phyloP scores from a whole-genome alignment of 2,888 invertebrate genomes.

The Arge pagana region DNA sequence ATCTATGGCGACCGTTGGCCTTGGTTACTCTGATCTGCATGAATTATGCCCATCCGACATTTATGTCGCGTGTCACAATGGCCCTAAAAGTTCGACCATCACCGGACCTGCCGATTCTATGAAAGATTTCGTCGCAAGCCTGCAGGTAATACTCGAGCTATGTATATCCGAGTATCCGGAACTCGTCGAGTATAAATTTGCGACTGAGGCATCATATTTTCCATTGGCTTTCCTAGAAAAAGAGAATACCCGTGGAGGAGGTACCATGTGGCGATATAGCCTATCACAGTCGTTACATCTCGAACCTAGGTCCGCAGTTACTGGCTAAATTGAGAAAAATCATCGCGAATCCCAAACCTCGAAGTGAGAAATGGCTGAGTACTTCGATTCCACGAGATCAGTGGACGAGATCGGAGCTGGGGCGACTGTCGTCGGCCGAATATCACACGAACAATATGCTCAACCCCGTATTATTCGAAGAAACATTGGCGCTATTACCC shows the following conservation, averaged over 20 bases:
- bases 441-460: constrained; percentile 87
- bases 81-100: constrained; percentile 84
- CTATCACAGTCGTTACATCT: constrained; percentile 85
- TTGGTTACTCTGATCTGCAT: constrained; percentile 66
- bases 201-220: not conserved
- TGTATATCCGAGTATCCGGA: no score
- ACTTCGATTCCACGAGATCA: constrained; percentile 75
- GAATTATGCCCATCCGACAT: constrained; percentile 74
- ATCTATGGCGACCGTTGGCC: constrained; percentile 88
- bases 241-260: constrained; percentile 80
- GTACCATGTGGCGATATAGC: constrained; percentile 88
- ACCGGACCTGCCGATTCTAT: constrained; percentile 81
- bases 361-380: constrained; percentile 82
- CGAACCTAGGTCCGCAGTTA: constrained; percentile 71
- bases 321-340: constrained; percentile 67
- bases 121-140: constrained; percentile 67
- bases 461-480: constrained; percentile 75
- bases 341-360: constrained; percentile 68
- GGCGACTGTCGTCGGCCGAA: constrained; percentile 76
- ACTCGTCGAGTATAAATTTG: no score
- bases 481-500: constrained; percentile 79
- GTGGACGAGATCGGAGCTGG: constrained; percentile 72
- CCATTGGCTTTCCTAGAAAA: constrained; percentile 55
- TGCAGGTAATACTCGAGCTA: constrained; percentile 51
- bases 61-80: constrained; percentile 87